Base-by-base conservation (phyloP, 2,888 invertebrate species). In the Himalopsyche japonica region DNA sequence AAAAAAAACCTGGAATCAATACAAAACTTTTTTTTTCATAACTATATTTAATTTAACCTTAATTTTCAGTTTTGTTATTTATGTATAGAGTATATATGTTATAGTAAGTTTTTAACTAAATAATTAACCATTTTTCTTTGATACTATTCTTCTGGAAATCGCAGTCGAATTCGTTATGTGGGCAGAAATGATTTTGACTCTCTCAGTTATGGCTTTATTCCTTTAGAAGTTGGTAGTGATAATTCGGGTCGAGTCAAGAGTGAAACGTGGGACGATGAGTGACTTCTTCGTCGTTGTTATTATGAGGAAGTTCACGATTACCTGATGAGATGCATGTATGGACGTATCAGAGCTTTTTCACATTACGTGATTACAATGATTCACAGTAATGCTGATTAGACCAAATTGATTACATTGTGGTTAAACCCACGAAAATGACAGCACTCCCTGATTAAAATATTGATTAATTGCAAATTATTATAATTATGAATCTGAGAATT, bases 241-340 rank as follows among this genome's bases (percentile, higher is more conserved):
- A 27, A 70, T 70, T 70, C 70, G 70, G 70, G 70, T 70, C 27
- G 78, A 79, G 79, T 34, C 48, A 34, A 43, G 37, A 76, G 37
- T 32, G 47, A 76, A 80, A 79, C 82, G 84, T 86, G 86, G 84
- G 84, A 34, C 27, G 70, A 70, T 27, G 70, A 70, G 70, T 15
- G 70, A 27, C 27, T 27, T 70, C 70, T 70, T 82, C 82, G 77
- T 82, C 77, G 77, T 57, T 27, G 30, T 27, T 57, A 57, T 86
- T 57, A 86, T 85, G 77, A 86, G 86, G 86, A 86, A 81, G 86
- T 85, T 70, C 83, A 86, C 84, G 83, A 86, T 86, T 86, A 86
- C 86, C 84, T 86, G 84, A 86, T 86, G 84, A 84, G 70, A 77
- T 57, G 64, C 79, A 79, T 34, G 37, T 37, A 30, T 43, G 82